Base-by-base conservation (phyloP, 2,888 invertebrate species). In the Carpatolechia fugitivella region DNA sequence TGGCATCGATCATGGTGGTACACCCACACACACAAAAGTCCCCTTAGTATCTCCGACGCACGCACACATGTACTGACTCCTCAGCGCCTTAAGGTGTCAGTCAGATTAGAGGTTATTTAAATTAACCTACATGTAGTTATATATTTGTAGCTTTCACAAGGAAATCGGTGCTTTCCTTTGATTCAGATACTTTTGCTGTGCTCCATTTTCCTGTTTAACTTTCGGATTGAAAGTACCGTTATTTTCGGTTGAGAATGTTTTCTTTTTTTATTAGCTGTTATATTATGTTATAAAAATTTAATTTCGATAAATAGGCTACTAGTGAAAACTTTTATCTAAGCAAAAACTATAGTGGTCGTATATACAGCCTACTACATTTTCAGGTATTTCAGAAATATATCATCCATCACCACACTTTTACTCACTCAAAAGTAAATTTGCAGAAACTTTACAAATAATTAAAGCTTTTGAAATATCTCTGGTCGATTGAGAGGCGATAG, bases 1-100 rank as follows among this genome's bases (percentile, higher is more conserved):
- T 85, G 85, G 90, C 91, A 92, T 92, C 92, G 92, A 92, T 92
- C 92, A 92, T 76, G 73, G 64, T 73, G 65, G 82, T 81, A 79
- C 69, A 65, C 74, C 65, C 76, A 74, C 78, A 73, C 73, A 61
- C 65, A 64, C 60, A 40, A 57, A 30, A 48, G 38, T 38, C 36
- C 54, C 41, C 55, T 52, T 44, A 24, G 24, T 52, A 51, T 56
- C 20, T 52, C 13, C 13, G 1, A 14, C 55, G 58, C 61, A 57
- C 60, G 61, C 54, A 60, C 58, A 66, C 63, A 62, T 57, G 41
- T 53, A 47, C 36, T 10, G 46, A 50, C 56, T 49, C 62, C 64
- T 65, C 58, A 62, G 59, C 64, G 65, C 68, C 69, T 69, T 62
- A 64, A 75, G 71, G 72, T 61, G 61, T 57, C 36, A 11, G 36